These are phyloP conservation scores for Atrichornis clamosus DNA, from an alignment of 2,113 vertebrate species.

Conservation along the genomic window DNA sequence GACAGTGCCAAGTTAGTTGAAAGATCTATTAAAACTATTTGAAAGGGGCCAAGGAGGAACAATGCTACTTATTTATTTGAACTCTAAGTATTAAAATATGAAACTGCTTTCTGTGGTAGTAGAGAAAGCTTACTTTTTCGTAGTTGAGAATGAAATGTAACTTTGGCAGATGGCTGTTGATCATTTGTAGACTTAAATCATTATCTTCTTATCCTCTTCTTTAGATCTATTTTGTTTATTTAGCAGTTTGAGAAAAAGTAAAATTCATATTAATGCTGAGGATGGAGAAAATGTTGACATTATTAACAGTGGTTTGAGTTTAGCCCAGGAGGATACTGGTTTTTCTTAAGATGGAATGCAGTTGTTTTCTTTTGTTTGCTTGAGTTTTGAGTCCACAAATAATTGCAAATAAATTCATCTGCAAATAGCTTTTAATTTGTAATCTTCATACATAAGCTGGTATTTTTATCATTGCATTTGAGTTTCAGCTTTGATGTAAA, in stretches of 20 bases:
- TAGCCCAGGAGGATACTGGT: background rate
- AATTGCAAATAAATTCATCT: background rate
- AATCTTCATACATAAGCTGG: background rate
- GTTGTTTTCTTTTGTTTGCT: background rate
- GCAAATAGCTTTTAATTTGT: background rate
- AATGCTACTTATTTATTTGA: background rate
- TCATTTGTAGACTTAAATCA: background rate
- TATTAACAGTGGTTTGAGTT: background rate
- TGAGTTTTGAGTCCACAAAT: background rate
- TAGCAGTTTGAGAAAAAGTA: background rate
- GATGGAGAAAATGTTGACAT: background rate
- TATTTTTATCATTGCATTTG: background rate
- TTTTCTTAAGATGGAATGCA: background rate
- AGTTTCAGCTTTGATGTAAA: background rate
- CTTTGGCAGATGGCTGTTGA: background rate
- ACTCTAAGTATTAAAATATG: background rate
- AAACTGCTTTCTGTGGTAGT: background rate
- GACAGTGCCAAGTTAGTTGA: slow-evolving; percentile 30
- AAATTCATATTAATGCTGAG: background rate
- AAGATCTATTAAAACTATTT: slow-evolving; percentile 17
- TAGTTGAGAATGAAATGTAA: background rate
- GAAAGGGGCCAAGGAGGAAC: background rate
- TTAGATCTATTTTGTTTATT: background rate
- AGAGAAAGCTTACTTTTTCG: background rate
- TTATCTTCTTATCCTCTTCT: background rate